Conservation (phyloP, 2,888 invertebrate species). For the Ceratothoa steindachneri region DNA sequence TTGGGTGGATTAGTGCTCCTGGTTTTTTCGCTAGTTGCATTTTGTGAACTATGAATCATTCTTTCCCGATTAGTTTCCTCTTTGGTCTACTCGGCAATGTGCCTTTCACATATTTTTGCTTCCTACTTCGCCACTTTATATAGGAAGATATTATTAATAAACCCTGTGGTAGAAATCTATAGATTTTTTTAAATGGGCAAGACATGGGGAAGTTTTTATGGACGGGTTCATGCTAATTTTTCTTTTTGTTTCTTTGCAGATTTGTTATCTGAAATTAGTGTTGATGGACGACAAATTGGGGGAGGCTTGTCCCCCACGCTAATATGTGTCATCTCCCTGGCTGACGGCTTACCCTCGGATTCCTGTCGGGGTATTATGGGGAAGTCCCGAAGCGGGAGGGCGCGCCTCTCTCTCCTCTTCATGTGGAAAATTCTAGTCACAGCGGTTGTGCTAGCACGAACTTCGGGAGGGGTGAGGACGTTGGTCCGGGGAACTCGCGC, state of each 20-base stretch:
- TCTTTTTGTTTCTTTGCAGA: background rate
- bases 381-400: background rate
- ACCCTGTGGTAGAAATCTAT: no score
- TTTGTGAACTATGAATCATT: no score
- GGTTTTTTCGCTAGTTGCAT: no score
- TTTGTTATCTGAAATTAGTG: background rate
- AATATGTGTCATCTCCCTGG: background rate
- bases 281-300: background rate
- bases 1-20: no score
- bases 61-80: no score
- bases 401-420: conserved; percentile 1
- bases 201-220: no score
- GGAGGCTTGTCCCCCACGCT: conserved; percentile 1
- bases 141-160: no score
- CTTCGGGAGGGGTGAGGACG: background rate
- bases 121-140: no score
- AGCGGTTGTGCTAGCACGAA: conserved; percentile 13
- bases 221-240: background rate
- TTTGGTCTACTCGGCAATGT: no score
- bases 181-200: background rate
- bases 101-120: no score
- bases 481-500: background rate
- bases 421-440: conserved; percentile 35
- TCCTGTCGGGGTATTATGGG: background rate
- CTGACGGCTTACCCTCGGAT: background rate